phyloP scores from a whole-genome alignment of 2,113 vertebrate species.

The Delphinapterus leucas region DNA sequence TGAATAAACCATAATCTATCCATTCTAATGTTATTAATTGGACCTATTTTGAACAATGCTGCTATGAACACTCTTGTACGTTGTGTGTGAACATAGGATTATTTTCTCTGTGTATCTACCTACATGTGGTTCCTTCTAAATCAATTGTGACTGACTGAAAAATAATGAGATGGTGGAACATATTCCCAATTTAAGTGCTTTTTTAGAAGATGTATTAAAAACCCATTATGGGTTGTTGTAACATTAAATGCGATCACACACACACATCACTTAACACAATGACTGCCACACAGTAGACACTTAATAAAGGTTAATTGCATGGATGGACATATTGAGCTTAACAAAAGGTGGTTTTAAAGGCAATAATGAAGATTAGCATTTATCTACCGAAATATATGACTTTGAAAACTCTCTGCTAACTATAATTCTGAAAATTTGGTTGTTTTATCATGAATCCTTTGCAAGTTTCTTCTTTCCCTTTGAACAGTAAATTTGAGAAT shows the following conservation, averaged over 20 bases:
- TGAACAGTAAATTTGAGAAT: background rate
- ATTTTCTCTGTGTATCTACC: background rate
- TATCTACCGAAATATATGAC: background rate
- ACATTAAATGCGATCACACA: background rate
- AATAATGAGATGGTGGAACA: background rate
- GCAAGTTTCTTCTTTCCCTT: background rate
- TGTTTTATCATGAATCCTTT: background rate
- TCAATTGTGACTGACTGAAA: background rate
- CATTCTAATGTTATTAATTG: background rate
- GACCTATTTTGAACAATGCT: background rate
- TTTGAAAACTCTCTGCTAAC: background rate
- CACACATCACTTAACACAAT: background rate
- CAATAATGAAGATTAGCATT: background rate
- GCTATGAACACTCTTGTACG: background rate
- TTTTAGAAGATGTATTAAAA: background rate
- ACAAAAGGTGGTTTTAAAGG: background rate
- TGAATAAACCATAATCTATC: background rate
- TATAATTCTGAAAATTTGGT: background rate
- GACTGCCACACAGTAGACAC: background rate
- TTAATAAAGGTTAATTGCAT: background rate
- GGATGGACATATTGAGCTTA: background rate
- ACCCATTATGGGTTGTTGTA: background rate
- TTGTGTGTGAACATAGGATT: background rate
- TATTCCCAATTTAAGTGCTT: background rate
- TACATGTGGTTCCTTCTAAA: background rate